A percentile compares a stretch with the other conserved stretches of the same genome.
Evolutionary conservation across 2,113 vertebrate species (phyloP).

Genomic region (Myotis yumanensis): DNA sequence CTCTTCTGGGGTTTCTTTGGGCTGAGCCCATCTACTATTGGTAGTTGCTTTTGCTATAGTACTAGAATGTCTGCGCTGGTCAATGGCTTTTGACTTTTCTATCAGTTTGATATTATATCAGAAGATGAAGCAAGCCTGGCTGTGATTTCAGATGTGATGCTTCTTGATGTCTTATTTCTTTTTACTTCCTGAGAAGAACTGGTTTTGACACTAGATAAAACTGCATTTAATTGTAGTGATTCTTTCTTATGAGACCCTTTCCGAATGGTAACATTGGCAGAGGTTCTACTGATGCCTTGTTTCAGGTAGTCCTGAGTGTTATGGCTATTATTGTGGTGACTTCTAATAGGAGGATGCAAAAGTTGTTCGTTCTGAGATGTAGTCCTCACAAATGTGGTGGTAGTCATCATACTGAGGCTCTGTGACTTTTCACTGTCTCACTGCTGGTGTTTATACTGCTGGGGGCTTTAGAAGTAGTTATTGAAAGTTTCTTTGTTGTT

Average conservation of each 20-base stretch:
- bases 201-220: slow-evolving; percentile 2
- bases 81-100: slow-evolving; percentile 25
- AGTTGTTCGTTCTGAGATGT: slow-evolving; percentile 77
- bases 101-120: background rate
- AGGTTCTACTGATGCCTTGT: background rate
- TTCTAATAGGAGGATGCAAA: slow-evolving; percentile 63
- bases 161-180: slow-evolving; percentile 42
- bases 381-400: slow-evolving; percentile 60
- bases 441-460: background rate
- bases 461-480: slow-evolving; percentile 50
- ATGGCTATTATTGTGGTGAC: slow-evolving; percentile 25
- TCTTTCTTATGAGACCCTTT: slow-evolving; percentile 50
- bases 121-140: slow-evolving; percentile 27
- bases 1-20: slow-evolving; percentile 85
- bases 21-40: slow-evolving; percentile 78
- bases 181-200: slow-evolving; percentile 30
- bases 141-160: slow-evolving; percentile 21
- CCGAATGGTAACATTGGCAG: slow-evolving; percentile 15
- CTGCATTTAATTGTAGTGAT: slow-evolving; percentile 25
- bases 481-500: slow-evolving; percentile 55
- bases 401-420: slow-evolving; percentile 45
- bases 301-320: slow-evolving; percentile 44
- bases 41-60: slow-evolving; percentile 48
- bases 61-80: slow-evolving; percentile 31
- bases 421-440: slow-evolving; percentile 17